Base-by-base conservation (phyloP, 2,888 invertebrate genomes). In the Tricholauxania praeusta region DNA sequence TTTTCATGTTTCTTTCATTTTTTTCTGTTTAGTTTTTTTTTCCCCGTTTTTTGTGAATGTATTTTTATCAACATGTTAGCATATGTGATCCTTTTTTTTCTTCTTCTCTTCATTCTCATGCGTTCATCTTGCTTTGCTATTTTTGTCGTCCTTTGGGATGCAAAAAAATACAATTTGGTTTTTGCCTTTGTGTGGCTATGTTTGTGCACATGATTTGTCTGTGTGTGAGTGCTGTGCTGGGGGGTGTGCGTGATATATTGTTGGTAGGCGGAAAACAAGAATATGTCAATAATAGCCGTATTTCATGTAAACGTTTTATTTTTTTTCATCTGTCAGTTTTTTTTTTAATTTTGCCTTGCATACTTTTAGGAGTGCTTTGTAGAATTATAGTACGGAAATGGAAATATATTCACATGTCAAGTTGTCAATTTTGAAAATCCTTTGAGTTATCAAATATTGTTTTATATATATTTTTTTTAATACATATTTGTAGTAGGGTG, bases 241-340 rank as follows among this genome's bases (percentile, higher is more conserved):
- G 22, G 64, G 4, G n/a, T 63, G n/a, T 48, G n/a, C 14, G 62
- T 63, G 63, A 28, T 39, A 22, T 19, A 28, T 19, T 57, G 28
- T 57, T 39, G 10, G 63, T 47, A 52, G 53, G 66, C 52, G 66
- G 32, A 53, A 51, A 28, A 19, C 51, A 39, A 28, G 17, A 47
- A 63, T 63, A 63, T 63, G 63, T 47, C 63, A 63, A 63, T 63
- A 63, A 63, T 17, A 63, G 63, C 47, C 39, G n/a, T 53, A 17
- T 52, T 32, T 53, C 53, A 51, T 66, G 52, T 12, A 15, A 66
- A 53, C 32, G 14, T 6, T 17, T 17, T 22, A 17, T n/a, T 53
- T 53, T 32, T 66, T 17, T 66, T 10, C 57, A 17, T n/a, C 47
- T 19, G 19, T 17, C 12, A 17, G 3, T 17, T 49, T 63, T 48